Evolutionary conservation across 2,888 invertebrate species (phyloP).

Genomic region (Amphipoea oculea): DNA sequence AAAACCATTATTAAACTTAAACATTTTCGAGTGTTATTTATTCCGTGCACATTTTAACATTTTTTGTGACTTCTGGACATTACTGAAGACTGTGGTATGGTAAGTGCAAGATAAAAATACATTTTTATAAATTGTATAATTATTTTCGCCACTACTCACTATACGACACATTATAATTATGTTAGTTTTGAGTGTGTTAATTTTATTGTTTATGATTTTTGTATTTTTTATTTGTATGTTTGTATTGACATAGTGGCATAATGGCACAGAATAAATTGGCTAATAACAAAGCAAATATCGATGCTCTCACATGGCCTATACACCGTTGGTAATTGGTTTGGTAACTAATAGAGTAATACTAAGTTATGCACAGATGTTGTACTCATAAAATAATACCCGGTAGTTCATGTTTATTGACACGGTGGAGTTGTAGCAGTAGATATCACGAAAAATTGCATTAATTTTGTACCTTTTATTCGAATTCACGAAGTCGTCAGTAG

Average conservation of each 20-base stretch:
- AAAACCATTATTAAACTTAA: constrained; percentile 59
- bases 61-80: constrained; percentile 67
- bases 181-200: constrained; percentile 69
- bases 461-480: constrained; percentile 32
- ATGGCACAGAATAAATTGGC: constrained; percentile 77
- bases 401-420: constrained; percentile 61
- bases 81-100: constrained; percentile 65
- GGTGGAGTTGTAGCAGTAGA: constrained; percentile 60
- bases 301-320: constrained; percentile 76
- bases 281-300: constrained; percentile 73
- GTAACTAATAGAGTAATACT: constrained; percentile 62
- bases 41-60: constrained; percentile 67
- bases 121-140: constrained; percentile 63
- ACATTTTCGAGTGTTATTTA: constrained; percentile 63
- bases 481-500: constrained; percentile 52
- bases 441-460: constrained; percentile 38
- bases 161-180: constrained; percentile 54
- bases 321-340: constrained; percentile 69
- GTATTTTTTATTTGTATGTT: constrained; percentile 70
- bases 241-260: constrained; percentile 88
- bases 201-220: constrained; percentile 69
- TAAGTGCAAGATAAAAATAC: constrained; percentile 67
- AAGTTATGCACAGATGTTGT: constrained; percentile 59
- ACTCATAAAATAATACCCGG: constrained; percentile 47
- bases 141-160: constrained; percentile 69